Evolutionary conservation across 2,888 invertebrate genomes (phyloP), one percentile per base, ranked within the genome.

Genomic region (Erannis defoliaria): DNA sequence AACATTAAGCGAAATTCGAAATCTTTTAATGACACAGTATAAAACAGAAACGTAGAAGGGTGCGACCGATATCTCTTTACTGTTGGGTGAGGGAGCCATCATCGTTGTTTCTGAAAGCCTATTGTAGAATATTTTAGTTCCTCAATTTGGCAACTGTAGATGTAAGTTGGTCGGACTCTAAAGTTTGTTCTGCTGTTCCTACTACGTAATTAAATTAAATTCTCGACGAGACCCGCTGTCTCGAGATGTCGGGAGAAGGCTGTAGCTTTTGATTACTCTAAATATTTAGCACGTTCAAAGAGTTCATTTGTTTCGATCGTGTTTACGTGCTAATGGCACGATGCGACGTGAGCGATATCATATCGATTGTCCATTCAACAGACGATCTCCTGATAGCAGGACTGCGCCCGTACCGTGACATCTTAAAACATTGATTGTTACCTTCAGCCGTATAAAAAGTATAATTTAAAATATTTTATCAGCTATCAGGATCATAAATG

Each of bases 11-110:
- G 42, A 62, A 51, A 51, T 62, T 62, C 49, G 33, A 62, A 62
- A 62, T 62, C 40, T 51, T 55, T 61, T 62, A 62, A 61, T 51
- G 61, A 46, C 45, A 43, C 18, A 56, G 51, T 56, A 53, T 62
- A 62, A 61, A 23, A 23, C 14, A 21, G 35, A 35, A 23, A 51
- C 18, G 40, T 51, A 40, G 51, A 23, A 40, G 14, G n/a, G 16
- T 26, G 14, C 16, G 5, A 21, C 46, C 5, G 33, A 46, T 0
- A 19, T 33, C n/a, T n/a, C 46, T 46, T 19, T 46, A 5, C 31
- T 19, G 46, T 31, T 19, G 46, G 18, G 6, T 12, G 19, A 5
- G 16, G 14, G 31, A 18, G 19, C 19, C 14, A 16, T 33, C 18
- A 19, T 31, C 31, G 46, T 46, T n/a, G 19, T 46, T 18, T 18